Percentiles rank a stretch among this genome's conserved stretches.
Conservation (phyloP, 2,113 vertebrate genomes). For the Vimba vimba region DNA sequence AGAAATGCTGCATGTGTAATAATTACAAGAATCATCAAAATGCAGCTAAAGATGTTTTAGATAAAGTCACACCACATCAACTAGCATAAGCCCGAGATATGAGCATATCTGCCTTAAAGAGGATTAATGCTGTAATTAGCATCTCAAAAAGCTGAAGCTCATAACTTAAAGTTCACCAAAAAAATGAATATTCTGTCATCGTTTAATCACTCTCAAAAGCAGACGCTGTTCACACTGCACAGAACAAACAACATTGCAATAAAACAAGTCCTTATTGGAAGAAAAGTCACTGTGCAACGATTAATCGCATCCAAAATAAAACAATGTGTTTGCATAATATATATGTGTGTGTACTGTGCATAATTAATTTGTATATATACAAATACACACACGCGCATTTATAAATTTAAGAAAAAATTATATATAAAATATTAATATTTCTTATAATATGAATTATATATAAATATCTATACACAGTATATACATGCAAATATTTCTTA, state of each 20-base stretch:
- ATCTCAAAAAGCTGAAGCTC: neutral
- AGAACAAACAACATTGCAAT: neutral
- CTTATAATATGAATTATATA: too few species aligned
- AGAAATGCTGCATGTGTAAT: neutral
- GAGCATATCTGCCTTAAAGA: neutral
- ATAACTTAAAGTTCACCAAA: neutral
- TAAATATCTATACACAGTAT: too few species aligned
- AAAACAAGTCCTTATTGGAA: neutral
- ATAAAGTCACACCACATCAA: neutral
- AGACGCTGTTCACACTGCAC: neutral
- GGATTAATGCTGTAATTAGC: conserved; percentile 13
- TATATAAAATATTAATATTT: too few species aligned
- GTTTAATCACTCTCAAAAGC: neutral
- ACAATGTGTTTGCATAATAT: too few species aligned
- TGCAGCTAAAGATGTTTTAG: neutral
- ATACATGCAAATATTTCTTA: too few species aligned
- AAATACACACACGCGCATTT: too few species aligned
- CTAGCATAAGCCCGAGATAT: neutral
- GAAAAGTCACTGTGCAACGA: neutral
- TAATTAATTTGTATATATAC: too few species aligned
- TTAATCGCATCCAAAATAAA: too few species aligned
- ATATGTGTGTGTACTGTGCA: too few species aligned
- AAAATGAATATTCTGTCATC: neutral
- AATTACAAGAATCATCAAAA: neutral
- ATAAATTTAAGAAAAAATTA: too few species aligned